A percentile compares a stretch with the other conserved stretches of the same genome.
These are phyloP conservation scores for Clarias batrachus DNA, from an alignment of 2,113 vertebrate genomes.

Conservation along the genomic window DNA sequence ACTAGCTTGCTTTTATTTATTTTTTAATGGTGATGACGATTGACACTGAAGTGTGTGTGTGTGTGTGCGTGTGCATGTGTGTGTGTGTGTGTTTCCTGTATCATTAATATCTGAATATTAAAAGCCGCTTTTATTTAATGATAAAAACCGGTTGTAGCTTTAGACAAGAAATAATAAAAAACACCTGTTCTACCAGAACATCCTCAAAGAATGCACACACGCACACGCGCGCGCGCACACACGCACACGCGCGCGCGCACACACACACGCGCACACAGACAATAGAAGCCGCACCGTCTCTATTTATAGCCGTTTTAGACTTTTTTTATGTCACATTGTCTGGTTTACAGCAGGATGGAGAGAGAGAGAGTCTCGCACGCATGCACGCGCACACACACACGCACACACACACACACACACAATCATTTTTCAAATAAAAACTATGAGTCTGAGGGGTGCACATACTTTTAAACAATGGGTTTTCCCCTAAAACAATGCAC, in stretches of 20 bases:
- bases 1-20: too few relatives aligned
- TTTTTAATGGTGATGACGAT: too few relatives aligned
- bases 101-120: not conserved
- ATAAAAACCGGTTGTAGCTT: not conserved
- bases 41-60: not conserved
- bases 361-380: not conserved
- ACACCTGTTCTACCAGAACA: constrained; percentile 24
- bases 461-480: too few relatives aligned
- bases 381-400: too few relatives aligned
- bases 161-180: not conserved
- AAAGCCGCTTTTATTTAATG: not conserved
- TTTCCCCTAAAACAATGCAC: too few relatives aligned
- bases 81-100: not conserved
- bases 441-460: too few relatives aligned
- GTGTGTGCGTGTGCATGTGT: too few relatives aligned
- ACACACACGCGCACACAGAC: not conserved
- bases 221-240: not conserved
- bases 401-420: too few relatives aligned
- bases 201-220: not conserved
- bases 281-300: not conserved
- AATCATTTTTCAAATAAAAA: too few relatives aligned
- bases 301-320: not conserved
- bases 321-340: not conserved
- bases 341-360: not conserved
- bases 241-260: not conserved